These are phyloP conservation scores for Brachionus paranguensis DNA, from an alignment of 1,140 invertebrate species.

Conservation along the genomic window DNA sequence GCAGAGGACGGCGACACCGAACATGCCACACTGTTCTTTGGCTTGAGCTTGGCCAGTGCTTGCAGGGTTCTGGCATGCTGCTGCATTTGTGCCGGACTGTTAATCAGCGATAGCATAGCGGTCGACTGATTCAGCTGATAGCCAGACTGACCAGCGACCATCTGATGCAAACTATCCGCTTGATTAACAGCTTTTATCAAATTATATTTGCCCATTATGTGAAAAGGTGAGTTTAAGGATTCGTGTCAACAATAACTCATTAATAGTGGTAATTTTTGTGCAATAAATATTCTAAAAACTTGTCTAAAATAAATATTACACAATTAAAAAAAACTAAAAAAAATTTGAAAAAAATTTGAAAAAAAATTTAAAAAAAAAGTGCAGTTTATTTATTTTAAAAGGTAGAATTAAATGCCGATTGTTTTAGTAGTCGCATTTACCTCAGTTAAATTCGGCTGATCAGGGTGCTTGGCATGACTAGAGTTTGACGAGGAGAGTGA, in stretches of 20 bases:
- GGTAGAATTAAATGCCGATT: neutral
- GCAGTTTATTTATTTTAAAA: neutral
- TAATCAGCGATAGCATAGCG: neutral
- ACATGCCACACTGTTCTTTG: neutral
- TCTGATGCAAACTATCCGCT: neutral
- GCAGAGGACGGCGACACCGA: neutral
- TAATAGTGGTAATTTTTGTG: neutral
- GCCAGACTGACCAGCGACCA: neutral
- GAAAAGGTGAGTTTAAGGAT: neutral
- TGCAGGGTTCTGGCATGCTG: neutral
- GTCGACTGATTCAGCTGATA: conserved; percentile 1
- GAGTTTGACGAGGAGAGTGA: conserved; percentile 21
- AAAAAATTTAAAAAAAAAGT: neutral
- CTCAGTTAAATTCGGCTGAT: neutral
- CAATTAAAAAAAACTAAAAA: neutral
- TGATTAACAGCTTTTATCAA: conserved; percentile 17
- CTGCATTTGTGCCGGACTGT: neutral
- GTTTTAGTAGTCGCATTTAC: neutral
- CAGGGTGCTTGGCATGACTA: neutral
- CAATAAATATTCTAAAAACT: neutral
- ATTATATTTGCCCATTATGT: conserved; percentile 26
- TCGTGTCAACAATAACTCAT: conserved; percentile 6
- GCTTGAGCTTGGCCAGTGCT: neutral
- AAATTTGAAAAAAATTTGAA: neutral
- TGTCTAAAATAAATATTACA: neutral